Conservation (phyloP, 2,888 invertebrate genomes). For the Tinea trinotella region DNA sequence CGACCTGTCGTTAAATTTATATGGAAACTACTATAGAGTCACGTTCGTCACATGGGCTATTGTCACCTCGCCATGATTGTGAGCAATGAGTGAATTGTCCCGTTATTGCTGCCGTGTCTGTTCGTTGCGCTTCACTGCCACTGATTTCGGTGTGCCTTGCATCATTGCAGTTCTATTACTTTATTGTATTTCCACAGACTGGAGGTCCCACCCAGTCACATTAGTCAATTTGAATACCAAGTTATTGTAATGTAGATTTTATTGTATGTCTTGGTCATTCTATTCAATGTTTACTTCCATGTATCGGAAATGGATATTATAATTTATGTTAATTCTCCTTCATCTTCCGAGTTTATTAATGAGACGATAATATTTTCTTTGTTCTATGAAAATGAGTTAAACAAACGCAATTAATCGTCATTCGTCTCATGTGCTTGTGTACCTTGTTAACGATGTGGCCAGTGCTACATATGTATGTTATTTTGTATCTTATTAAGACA, state of each 20-base stretch:
- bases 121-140: conserved; percentile 5
- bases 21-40: background rate
- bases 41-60: background rate
- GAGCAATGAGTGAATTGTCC: background rate
- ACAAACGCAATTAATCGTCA: conserved; percentile 55
- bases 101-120: background rate
- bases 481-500: conserved; percentile 27
- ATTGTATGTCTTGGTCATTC: background rate
- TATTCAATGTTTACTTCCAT: conserved; percentile 6
- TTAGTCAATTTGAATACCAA: background rate
- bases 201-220: too few relatives aligned
- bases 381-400: conserved; percentile 39
- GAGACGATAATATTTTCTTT: conserved; percentile 36
- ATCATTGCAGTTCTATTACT: conserved; percentile 14
- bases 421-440: conserved; percentile 40
- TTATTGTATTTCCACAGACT: background rate
- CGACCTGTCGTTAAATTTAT: background rate
- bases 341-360: conserved; percentile 16
- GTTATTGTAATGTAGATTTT: background rate
- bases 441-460: conserved; percentile 50
- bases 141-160: background rate
- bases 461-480: conserved; percentile 27
- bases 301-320: conserved; percentile 15
- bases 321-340: conserved; percentile 7
- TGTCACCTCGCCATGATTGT: conserved; percentile 3